These are phyloP conservation scores for Orchesella flavescens DNA, from an alignment of 2,888 invertebrate genomes.

Conservation along the genomic window DNA sequence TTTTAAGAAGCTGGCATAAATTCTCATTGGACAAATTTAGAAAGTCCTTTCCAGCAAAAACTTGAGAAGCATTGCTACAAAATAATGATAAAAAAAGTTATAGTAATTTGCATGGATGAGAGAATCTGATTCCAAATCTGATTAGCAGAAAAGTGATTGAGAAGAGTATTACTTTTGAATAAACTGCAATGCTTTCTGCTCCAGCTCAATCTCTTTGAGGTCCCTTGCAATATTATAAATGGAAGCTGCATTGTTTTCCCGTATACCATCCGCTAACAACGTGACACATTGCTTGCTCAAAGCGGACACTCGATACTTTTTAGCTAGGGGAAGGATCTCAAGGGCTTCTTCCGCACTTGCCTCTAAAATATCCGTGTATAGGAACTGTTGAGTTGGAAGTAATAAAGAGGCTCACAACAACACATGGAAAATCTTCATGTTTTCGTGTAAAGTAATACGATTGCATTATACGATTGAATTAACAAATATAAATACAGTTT, in stretches of 20 bases:
- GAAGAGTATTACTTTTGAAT: slow-evolving; percentile 63
- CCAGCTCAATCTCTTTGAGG: slow-evolving; percentile 62
- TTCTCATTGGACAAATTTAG: slow-evolving; percentile 54
- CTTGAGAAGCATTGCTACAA: slow-evolving; percentile 55
- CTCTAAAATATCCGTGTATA: slow-evolving; percentile 50
- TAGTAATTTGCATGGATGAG: too few relatives aligned
- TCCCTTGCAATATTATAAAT: slow-evolving; percentile 60
- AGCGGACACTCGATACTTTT: slow-evolving; percentile 59
- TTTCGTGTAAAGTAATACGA: neutral
- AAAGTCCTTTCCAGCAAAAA: slow-evolving; percentile 56
- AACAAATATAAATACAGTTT: neutral
- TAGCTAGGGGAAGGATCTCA: slow-evolving; percentile 54
- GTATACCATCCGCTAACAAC: slow-evolving; percentile 36
- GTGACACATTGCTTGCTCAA: slow-evolving; percentile 47
- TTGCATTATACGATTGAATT: neutral
- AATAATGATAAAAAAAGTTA: neutral
- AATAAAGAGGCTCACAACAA: neutral
- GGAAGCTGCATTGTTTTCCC: slow-evolving; percentile 52
- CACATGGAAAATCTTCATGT: neutral
- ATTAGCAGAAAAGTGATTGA: neutral
- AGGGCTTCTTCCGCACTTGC: slow-evolving; percentile 59
- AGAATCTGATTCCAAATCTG: neutral
- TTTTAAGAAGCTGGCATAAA: slow-evolving; percentile 48
- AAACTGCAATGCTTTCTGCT: slow-evolving; percentile 58
- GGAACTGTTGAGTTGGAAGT: slow-evolving; percentile 43